A percentile compares a stretch with the other conserved stretches of the same genome.
Evolutionary conservation across 2,113 vertebrate species (phyloP).

Genomic region (Indicator indicator): DNA sequence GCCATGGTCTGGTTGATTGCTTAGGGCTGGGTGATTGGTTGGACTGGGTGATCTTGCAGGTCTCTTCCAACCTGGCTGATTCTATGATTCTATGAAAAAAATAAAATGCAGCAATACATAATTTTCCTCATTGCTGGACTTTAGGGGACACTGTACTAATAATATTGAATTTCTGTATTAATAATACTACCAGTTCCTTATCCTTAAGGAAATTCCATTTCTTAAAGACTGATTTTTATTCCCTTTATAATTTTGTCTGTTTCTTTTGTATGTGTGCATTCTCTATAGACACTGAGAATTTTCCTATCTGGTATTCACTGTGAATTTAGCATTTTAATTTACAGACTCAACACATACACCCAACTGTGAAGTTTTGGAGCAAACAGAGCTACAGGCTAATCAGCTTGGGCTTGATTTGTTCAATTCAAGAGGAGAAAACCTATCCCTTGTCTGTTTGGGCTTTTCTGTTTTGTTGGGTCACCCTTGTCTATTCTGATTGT

Average conservation of each 20-base stretch:
- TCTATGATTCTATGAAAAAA: no score
- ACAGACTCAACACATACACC: background rate
- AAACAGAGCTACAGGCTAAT: background rate
- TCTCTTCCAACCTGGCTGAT: no score
- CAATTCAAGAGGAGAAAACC: fast-evolving
- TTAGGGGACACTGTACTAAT: background rate
- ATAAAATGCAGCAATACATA: background rate
- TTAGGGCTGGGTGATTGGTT: no score
- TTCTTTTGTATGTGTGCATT: background rate
- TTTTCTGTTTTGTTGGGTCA: background rate
- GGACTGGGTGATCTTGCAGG: no score
- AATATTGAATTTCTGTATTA: background rate
- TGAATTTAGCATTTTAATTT: background rate
- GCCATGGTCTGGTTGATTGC: no score
- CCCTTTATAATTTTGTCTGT: background rate
- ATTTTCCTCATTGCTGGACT: background rate
- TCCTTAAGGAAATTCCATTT: background rate
- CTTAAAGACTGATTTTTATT: background rate
- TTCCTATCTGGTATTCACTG: background rate
- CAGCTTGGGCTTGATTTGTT: background rate
- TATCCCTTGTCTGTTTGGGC: background rate
- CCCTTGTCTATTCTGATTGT: background rate
- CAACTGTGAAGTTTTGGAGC: background rate
- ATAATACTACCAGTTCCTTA: background rate
- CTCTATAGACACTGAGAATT: background rate